Evolutionary conservation across 2,797 vertebrate genomes (phyloP).

Genomic region (Leptatherina wallacei): DNA sequence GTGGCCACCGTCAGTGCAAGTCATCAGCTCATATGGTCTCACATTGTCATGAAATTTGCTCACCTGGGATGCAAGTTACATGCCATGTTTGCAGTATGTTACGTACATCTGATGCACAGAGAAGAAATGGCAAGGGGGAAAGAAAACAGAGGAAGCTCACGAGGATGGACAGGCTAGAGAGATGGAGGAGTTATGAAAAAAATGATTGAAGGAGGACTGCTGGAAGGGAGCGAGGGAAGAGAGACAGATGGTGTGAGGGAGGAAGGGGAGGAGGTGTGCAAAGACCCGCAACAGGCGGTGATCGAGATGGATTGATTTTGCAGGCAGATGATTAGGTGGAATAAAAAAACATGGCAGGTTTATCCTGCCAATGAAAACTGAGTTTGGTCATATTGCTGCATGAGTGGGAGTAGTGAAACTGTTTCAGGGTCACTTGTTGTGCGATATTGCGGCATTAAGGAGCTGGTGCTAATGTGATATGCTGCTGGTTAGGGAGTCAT

Average conservation of each 20-base stretch:
- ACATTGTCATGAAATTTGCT: constrained; percentile 30
- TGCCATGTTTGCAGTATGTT: background rate
- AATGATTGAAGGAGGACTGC: constrained; percentile 72
- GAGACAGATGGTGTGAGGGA: constrained; percentile 73
- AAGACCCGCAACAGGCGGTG: constrained; percentile 72
- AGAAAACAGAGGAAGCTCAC: constrained; percentile 31
- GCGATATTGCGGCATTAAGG: constrained; percentile 56
- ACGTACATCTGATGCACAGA: constrained; percentile 58
- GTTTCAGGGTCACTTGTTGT: constrained; percentile 71
- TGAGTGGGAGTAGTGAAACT: constrained; percentile 61
- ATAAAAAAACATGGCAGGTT: constrained; percentile 61
- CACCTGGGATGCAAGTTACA: constrained; percentile 18
- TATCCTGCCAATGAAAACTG: constrained; percentile 56
- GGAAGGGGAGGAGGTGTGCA: constrained; percentile 56
- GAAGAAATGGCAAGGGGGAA: constrained; percentile 12
- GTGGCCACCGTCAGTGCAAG: constrained; percentile 42
- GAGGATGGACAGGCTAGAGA: constrained; percentile 64
- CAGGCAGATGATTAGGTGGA: constrained; percentile 72
- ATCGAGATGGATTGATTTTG: constrained; percentile 78
- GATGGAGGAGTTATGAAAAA: constrained; percentile 73
- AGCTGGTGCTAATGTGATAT: constrained; percentile 60
- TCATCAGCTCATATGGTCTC: constrained; percentile 50
- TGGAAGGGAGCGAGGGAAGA: constrained; percentile 56
- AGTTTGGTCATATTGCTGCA: constrained; percentile 54
- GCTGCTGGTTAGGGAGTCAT: constrained; percentile 64